Evolutionary conservation across 2,888 invertebrate species (phyloP).

Genomic region (Drosophila aldrichi): DNA sequence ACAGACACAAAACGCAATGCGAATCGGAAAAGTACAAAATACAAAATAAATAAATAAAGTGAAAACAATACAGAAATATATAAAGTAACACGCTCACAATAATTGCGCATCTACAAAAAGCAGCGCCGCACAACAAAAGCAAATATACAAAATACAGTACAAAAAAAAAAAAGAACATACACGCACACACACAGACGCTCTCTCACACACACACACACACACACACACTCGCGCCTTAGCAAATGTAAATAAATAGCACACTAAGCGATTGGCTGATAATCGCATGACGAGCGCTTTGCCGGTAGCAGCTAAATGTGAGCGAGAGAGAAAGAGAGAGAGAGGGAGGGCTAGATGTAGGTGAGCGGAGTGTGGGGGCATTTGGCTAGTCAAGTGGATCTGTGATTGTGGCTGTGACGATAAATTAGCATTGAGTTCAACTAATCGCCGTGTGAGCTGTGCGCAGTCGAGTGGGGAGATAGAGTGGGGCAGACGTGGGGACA

Average conservation of each 20-base stretch:
- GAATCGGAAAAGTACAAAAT: slow-evolving; percentile 67
- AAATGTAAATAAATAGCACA: slow-evolving; percentile 75
- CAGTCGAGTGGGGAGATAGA: not conserved
- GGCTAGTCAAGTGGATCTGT: slow-evolving; percentile 62
- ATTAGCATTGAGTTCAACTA: slow-evolving; percentile 66
- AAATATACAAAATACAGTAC: slow-evolving; percentile 60
- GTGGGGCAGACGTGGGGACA: slow-evolving; percentile 2
- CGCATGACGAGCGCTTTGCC: slow-evolving; percentile 69
- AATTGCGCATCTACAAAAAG: slow-evolving; percentile 80
- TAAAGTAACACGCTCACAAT: slow-evolving; percentile 79
- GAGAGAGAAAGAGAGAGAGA: not conserved
- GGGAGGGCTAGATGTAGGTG: not conserved
- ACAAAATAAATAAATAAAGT: slow-evolving; percentile 44
- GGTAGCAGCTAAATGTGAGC: slow-evolving; percentile 28
- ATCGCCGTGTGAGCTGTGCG: slow-evolving; percentile 23
- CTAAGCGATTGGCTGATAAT: slow-evolving; percentile 80
- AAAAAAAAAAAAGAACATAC: slow-evolving; percentile 19
- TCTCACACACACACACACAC: slow-evolving; percentile 37
- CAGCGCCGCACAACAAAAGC: slow-evolving; percentile 60
- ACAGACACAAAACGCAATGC: slow-evolving; percentile 63
- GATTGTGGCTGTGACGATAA: slow-evolving; percentile 72
- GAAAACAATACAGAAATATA: slow-evolving; percentile 66
- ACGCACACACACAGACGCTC: slow-evolving; percentile 15
- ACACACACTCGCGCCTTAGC: slow-evolving; percentile 24
- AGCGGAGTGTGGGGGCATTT: slow-evolving; percentile 8